Percentiles rank a stretch among this genome's conserved stretches.
Evolutionary conservation across 2,797 vertebrate genomes (phyloP).

Genomic region (Spea hammondii): DNA sequence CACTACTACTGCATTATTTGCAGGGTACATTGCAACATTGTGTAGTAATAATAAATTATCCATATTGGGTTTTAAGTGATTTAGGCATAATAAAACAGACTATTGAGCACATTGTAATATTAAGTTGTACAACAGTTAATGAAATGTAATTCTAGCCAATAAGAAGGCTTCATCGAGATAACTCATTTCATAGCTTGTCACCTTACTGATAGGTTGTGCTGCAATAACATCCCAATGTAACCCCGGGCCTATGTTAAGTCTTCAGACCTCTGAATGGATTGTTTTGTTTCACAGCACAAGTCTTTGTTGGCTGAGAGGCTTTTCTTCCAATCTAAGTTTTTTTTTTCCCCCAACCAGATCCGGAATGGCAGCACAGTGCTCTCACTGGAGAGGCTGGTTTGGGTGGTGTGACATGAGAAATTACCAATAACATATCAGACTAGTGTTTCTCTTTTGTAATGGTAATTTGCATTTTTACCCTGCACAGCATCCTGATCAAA

Average conservation of each 20-base stretch:
- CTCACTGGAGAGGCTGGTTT: constrained; percentile 72
- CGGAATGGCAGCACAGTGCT: constrained; percentile 58
- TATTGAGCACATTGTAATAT: too few species aligned
- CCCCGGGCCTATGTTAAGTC: constrained; percentile 48
- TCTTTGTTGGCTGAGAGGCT: constrained; percentile 61
- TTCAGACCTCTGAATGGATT: constrained; percentile 59
- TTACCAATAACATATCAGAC: constrained; percentile 72
- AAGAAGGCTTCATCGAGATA: neutral
- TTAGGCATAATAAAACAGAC: too few species aligned
- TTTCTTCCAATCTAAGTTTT: constrained; percentile 54
- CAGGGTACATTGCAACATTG: too few species aligned
- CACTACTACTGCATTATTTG: too few species aligned
- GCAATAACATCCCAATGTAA: constrained; percentile 50
- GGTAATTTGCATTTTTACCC: constrained; percentile 76
- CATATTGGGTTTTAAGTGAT: too few species aligned
- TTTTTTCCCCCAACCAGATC: constrained; percentile 43
- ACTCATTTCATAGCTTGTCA: constrained; percentile 3
- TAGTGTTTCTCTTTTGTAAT: constrained; percentile 63
- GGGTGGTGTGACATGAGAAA: constrained; percentile 84
- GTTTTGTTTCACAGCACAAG: constrained; percentile 57
- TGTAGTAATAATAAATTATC: too few species aligned
- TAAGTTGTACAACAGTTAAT: too few species aligned
- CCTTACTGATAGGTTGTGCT: constrained; percentile 31
- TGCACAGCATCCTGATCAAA: constrained; percentile 68
- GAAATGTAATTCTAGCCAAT: constrained; percentile 30